Base-by-base conservation (phyloP, 1,140 invertebrate genomes). In the Brachionus sp. region DNA sequence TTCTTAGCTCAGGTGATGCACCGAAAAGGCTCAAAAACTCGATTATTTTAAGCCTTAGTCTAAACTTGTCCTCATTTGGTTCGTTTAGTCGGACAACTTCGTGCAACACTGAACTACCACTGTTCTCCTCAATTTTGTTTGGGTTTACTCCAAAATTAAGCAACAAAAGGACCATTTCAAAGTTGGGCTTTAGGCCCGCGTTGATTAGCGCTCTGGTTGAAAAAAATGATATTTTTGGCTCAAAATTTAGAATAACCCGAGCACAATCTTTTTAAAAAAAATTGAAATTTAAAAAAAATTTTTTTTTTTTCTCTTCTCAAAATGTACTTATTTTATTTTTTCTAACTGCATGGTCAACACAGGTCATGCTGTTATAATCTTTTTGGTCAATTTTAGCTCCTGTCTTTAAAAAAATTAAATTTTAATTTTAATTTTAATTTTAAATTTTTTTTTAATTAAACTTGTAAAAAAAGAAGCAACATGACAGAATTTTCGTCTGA, bases 111-210 rank as follows among this genome's bases (percentile, higher is more conserved):
- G 84, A 78, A 3, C 86, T 87, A 42, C 86, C 84, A 50, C 84
- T 84, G 12, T 83, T 62, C 1, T 77, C 77, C 62, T 86, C 84
- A 10, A 87, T 50, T 39, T 64, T 37, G 84, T 88, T 87, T 5
- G 86, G 85, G 62, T 86, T 84, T 2, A 86, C 85, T 0, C 87
- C 87, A 84, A 86, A 87, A 64, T 88, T 86, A 35, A 88, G 83
- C n/a, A 88, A 66, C 10, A 88, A 42, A 64, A 87, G 84, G 1
- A 87, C 85, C 16, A 86, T 85, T 37, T 86, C 84, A 7, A 83
- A 83, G 62, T 86, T 82, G 10, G 86, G 86, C 77, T 86, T 83
- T 19, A 86, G 85, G 2, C 87, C 68, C 1, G 87, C 85, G 73
- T 87, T 86, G 25, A 87, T 82, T 19, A 88, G 84, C 23, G 87